Base-by-base conservation (phyloP, 2,113 vertebrate genomes). In the Platichthys stellatus region DNA sequence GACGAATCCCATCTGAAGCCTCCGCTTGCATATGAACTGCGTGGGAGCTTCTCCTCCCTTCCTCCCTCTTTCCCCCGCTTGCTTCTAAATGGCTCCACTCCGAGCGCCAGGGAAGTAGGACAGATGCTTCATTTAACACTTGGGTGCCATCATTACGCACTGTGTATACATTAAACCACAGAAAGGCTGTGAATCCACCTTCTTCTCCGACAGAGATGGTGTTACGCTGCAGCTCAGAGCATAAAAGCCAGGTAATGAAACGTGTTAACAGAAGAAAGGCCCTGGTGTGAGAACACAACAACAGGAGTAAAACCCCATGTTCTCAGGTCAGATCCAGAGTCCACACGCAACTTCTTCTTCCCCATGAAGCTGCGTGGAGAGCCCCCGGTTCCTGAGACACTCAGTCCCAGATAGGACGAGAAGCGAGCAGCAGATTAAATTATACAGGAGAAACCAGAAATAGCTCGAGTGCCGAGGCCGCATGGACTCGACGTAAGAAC, bases 381-480 rank as follows among this genome's bases (percentile, higher is more conserved):
- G 57, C 60, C 74, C 74, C 72, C 43, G 21, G 76, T 87, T 88
- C 80, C 85, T 84, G 83, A 85, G 83, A 78, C 85, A 86, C 87
- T 74, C 83, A 86, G 78, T 80, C 75, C 86, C 77, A 86, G 79
- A 89, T 86, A 88, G 86, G 69, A 83, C 56, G 67, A 77, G 83
- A 89, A 81, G 84, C 77, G 64, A 90, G 80, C 80, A 90, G 91
- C 73, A 82, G 88, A 93, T 93, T 93, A 93, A 94, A 94, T 93
- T 93, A 94, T 92, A 93, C 88, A 93, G 78, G 84, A 93, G 89
- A 76, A 76, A 88, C 91, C 93, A 94, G 92, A 93, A 94, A 94
- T 94, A 94, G 91, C 91, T 77, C 70, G 5, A 68, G 70, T 66
- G 82, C 76, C 31, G 60, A 82, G 80, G 88, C 73, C 56, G 86